Conservation (phyloP, 1,140 invertebrate genomes). For the Cylas formicarius region DNA sequence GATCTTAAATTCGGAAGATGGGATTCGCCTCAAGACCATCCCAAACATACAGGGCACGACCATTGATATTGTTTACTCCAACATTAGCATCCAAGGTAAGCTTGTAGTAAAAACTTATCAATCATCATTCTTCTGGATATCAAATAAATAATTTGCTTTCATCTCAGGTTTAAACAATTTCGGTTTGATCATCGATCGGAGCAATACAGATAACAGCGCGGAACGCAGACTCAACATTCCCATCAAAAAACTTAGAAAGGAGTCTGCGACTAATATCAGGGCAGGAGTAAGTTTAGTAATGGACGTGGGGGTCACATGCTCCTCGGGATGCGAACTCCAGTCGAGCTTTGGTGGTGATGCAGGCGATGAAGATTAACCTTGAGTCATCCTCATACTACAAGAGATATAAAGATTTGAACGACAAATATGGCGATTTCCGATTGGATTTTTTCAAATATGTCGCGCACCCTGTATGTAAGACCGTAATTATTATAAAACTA, state of each 20-base stretch:
- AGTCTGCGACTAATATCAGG: constrained; percentile 6
- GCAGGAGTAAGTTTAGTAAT: constrained; percentile 5
- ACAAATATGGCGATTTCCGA: too few species aligned
- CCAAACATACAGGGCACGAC: constrained; percentile 9
- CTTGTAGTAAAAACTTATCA: too few species aligned
- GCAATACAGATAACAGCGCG: constrained; percentile 14
- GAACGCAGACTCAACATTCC: constrained; percentile 13
- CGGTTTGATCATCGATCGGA: constrained; percentile 9
- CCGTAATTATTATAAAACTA: too few species aligned
- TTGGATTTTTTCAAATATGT: too few species aligned
- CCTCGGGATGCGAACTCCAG: too few species aligned
- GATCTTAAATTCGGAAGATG: constrained; percentile 10
- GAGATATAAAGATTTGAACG: too few species aligned
- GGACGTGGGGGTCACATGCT: constrained; percentile 14
- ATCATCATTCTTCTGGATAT: too few species aligned
- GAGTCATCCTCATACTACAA: too few species aligned
- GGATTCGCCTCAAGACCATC: constrained; percentile 18
- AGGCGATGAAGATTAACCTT: too few species aligned
- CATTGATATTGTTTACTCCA: constrained; percentile 11
- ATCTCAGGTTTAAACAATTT: constrained; percentile 9
- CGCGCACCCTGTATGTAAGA: too few species aligned
- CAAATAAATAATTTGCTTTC: too few species aligned
- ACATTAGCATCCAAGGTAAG: constrained; percentile 18
- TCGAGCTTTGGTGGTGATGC: too few species aligned
- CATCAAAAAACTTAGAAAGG: constrained; percentile 16